phyloP scores from a whole-genome alignment of 2,888 invertebrate genomes.

The Muscina levida region DNA sequence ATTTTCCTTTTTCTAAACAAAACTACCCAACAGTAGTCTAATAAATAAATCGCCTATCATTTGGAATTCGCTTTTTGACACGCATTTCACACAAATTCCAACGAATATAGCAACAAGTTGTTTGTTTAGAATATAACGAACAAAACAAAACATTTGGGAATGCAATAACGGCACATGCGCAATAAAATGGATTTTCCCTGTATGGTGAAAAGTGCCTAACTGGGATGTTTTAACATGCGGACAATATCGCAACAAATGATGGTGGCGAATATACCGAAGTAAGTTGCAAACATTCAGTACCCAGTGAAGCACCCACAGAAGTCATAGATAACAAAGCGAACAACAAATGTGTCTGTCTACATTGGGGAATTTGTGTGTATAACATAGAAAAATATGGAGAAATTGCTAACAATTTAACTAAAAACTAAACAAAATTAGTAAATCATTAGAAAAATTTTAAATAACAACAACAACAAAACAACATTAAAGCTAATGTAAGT shows the following conservation, averaged over 20 bases:
- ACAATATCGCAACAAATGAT: slow-evolving; percentile 1
- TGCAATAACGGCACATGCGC: slow-evolving; percentile 50
- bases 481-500: too few species aligned
- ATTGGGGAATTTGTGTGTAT: slow-evolving; percentile 26
- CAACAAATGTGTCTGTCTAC: background rate
- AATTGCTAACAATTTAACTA: background rate
- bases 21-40: too few species aligned
- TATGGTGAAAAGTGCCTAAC: slow-evolving; percentile 13
- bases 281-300: slow-evolving; percentile 33
- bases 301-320: slow-evolving; percentile 25
- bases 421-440: too few species aligned
- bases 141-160: slow-evolving; percentile 51
- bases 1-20: too few species aligned
- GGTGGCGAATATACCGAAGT: background rate
- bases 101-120: slow-evolving; percentile 48
- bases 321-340: slow-evolving; percentile 19
- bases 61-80: background rate
- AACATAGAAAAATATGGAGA: background rate
- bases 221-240: background rate
- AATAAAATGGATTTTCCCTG: slow-evolving; percentile 20
- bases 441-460: too few species aligned
- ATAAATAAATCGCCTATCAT: too few species aligned
- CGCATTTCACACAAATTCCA: background rate
- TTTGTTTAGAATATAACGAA: slow-evolving; percentile 45
- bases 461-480: too few species aligned